Conservation (phyloP, 2,888 invertebrate genomes). For the Trissonchulus sp. region DNA sequence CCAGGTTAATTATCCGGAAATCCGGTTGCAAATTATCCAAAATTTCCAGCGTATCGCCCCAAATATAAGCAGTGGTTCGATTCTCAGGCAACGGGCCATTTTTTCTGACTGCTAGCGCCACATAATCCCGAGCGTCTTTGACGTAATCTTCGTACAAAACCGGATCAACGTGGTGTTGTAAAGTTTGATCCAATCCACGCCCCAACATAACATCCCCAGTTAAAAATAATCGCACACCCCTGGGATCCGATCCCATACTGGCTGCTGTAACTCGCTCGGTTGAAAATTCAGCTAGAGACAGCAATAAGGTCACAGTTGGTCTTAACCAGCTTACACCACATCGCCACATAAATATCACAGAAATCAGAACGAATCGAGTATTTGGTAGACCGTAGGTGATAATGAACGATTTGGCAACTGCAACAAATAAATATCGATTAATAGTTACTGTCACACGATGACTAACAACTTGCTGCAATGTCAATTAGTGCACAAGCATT, state of each 20-base stretch:
- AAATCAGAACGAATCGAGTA: no score
- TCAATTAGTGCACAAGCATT: no score
- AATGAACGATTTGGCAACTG: no score
- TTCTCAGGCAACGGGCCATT: slow-evolving; percentile 36
- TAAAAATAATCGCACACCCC: slow-evolving; percentile 33
- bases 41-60: slow-evolving; percentile 29
- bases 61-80: slow-evolving; percentile 23
- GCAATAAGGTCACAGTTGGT: no score
- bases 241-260: background rate
- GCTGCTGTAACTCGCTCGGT: no score
- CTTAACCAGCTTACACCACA: no score
- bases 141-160: slow-evolving; percentile 36
- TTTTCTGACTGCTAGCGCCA: slow-evolving; percentile 32
- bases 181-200: slow-evolving; percentile 39
- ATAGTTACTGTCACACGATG: no score
- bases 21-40: slow-evolving; percentile 22
- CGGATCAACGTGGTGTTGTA: slow-evolving; percentile 34
- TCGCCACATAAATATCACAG: no score
- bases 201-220: slow-evolving; percentile 41
- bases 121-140: slow-evolving; percentile 35
- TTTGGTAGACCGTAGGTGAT: no score
- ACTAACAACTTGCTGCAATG: no score
- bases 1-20: slow-evolving; percentile 28
- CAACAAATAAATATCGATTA: no score
- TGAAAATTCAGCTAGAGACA: no score